Evolutionary conservation across 2,113 vertebrate species (phyloP), one percentile per base, ranked within the genome.

Genomic region (Tragulus kanchil): DNA sequence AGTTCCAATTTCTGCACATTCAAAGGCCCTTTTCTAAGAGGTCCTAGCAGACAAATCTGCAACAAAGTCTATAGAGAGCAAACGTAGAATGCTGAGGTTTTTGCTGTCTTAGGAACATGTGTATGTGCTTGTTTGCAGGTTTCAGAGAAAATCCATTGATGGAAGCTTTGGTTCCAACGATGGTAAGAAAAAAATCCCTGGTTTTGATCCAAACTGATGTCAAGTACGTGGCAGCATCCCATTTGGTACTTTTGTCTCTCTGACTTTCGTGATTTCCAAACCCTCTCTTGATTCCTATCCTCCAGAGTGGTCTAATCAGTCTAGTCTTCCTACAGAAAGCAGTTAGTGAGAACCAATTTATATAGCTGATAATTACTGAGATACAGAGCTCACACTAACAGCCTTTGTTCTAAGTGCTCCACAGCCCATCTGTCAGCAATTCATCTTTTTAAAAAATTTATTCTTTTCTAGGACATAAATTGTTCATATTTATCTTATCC

Each of bases 121-220:
- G 4, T 89, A 17, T 98, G 1, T 98, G 94, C 36, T 97, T 95
- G 4, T 79, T 99, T 98, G 28, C 97, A 99, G 99, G 96, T 96
- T 98, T 96, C 97, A 52, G 85, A 98, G 98, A 95, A 99, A 98
- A 94, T 95, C 98, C 77, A 96, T 69, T 0, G 83, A 96, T 95
- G 97, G 97, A 56, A 97, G 97, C 79, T 77, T 97, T 96, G 98
- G 96, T 92, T 98, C 98, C 26, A 98, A 95, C 81, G 97, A 98
- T 8, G 99, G 99, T 99, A 98, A 98, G 98, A 85, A 87, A 85
- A 87, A 85, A 94, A 71, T 73, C 4, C 56, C 25, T 90, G 31
- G 8, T 82, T 82, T 81, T 65, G n/a, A 50, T 52, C 79, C 19
- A 28, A 61, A 94, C 64, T 59, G 54, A 16, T 92, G 45, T 9